These are phyloP conservation scores for Eulemur mongoz DNA, from an alignment of 2,797 vertebrate species.

Conservation along the genomic window DNA sequence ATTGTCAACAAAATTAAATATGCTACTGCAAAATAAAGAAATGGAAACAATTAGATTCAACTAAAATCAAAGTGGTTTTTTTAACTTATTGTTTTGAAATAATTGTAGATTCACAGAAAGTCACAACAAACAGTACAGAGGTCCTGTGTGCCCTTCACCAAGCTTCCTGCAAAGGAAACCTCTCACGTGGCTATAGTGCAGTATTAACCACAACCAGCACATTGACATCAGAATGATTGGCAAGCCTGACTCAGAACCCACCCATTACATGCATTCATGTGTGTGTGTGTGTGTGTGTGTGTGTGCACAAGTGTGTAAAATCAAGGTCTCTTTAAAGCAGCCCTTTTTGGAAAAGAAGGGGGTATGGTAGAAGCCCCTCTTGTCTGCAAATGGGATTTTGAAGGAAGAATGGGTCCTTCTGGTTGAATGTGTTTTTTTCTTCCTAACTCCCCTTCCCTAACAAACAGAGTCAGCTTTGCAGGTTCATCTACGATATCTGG, in stretches of 20 bases:
- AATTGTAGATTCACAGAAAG: not conserved
- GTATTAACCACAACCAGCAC: not conserved
- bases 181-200: not conserved
- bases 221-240: not conserved
- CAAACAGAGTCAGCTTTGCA: not conserved
- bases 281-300: not conserved
- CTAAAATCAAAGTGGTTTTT: not conserved
- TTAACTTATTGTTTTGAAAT: not conserved
- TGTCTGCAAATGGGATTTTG: not conserved
- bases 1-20: not conserved
- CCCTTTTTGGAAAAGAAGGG: not conserved
- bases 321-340: not conserved
- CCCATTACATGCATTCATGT: not conserved
- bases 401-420: not conserved
- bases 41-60: not conserved
- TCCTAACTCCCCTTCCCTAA: fast-evolving
- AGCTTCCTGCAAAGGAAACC: not conserved
- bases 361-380: not conserved
- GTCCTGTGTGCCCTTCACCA: not conserved
- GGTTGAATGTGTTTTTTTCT: not conserved
- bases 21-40: not conserved
- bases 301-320: not conserved
- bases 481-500: not conserved
- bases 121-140: not conserved
- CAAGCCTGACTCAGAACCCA: not conserved